Evolutionary conservation across 2,888 invertebrate species (phyloP).

Genomic region (Selenia dentaria): DNA sequence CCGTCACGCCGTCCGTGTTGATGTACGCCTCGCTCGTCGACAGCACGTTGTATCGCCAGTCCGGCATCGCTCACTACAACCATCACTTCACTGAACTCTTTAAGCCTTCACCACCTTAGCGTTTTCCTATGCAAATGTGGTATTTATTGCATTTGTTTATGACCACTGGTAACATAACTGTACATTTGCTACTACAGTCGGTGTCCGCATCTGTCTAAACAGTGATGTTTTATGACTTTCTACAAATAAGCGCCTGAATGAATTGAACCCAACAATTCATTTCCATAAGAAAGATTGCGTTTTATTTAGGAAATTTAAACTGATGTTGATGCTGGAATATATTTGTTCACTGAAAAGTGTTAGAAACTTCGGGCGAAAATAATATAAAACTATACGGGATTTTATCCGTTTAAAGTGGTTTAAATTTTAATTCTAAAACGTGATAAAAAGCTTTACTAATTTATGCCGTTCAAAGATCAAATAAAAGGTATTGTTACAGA

Average conservation of each 20-base stretch:
- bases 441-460: too few relatives aligned
- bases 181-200: constrained; percentile 54
- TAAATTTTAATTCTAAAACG: too few relatives aligned
- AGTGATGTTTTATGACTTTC: constrained; percentile 43
- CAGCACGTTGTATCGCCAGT: constrained; percentile 83
- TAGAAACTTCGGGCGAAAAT: too few relatives aligned
- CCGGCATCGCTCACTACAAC: constrained; percentile 75
- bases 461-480: too few relatives aligned
- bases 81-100: constrained; percentile 65
- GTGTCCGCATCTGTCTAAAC: constrained; percentile 63
- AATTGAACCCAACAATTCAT: too few relatives aligned
- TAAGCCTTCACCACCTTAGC: constrained; percentile 45
- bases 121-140: constrained; percentile 33
- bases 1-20: constrained; percentile 58
- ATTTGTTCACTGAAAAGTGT: too few relatives aligned
- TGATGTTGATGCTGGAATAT: too few relatives aligned
- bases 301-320: too few relatives aligned
- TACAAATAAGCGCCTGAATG: constrained; percentile 18
- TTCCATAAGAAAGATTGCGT: too few relatives aligned
- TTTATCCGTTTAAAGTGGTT: too few relatives aligned
- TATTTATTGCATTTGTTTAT: constrained; percentile 54
- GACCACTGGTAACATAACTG: constrained; percentile 40
- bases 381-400: too few relatives aligned
- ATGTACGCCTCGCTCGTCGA: constrained; percentile 81
- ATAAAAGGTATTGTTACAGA: too few relatives aligned